Percentiles rank a stretch among this genome's conserved stretches.
These are phyloP conservation scores for Atrina japonica DNA, from an alignment of 2,888 invertebrate genomes.

Conservation along the genomic window DNA sequence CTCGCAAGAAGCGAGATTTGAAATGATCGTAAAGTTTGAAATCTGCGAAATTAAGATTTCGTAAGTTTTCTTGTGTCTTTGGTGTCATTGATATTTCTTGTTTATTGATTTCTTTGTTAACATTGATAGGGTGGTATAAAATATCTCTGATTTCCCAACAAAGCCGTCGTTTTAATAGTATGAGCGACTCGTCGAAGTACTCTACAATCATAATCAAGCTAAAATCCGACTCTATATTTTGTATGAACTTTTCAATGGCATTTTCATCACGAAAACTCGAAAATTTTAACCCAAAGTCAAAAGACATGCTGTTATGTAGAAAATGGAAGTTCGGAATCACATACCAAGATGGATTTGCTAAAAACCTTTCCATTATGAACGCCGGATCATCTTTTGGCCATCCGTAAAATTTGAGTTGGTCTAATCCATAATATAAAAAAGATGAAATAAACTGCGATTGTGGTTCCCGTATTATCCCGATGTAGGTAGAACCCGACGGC, in stretches of 20 bases:
- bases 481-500: conserved; percentile 57
- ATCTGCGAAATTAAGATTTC: conserved; percentile 68
- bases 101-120: conserved; percentile 34
- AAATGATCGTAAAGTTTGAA: conserved; percentile 69
- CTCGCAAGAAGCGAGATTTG: conserved; percentile 56
- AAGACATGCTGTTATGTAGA: conserved; percentile 54
- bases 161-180: conserved; percentile 68
- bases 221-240: conserved; percentile 63
- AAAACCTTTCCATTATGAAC: neutral
- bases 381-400: neutral
- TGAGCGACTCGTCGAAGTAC: conserved; percentile 75
- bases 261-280: conserved; percentile 34
- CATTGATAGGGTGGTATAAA: conserved; percentile 65
- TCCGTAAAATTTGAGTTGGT: conserved; percentile 15
- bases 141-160: conserved; percentile 76
- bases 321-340: neutral
- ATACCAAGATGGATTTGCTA: neutral
- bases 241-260: conserved; percentile 51
- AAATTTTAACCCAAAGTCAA: conserved; percentile 54
- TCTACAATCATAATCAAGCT: conserved; percentile 73
- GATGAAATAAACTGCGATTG: conserved; percentile 61
- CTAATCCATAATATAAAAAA: conserved; percentile 59
- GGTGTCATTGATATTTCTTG: conserved; percentile 42
- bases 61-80: conserved; percentile 50
- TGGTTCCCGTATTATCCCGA: conserved; percentile 63